Evolutionary conservation across 2,888 invertebrate species (phyloP).

Genomic region (Rhabditophanes sp.): DNA sequence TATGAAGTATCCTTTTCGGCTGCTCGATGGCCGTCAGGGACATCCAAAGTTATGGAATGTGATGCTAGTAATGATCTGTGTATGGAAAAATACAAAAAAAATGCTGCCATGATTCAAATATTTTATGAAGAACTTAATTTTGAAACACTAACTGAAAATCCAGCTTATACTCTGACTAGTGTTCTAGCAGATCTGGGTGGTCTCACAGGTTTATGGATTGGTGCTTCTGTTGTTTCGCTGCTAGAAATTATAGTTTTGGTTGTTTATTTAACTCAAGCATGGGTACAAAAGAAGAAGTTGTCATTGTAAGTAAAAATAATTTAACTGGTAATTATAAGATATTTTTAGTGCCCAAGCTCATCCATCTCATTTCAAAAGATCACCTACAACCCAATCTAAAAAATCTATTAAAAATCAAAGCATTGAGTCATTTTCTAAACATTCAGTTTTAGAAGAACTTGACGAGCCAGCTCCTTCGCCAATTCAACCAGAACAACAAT

Average conservation of each 20-base stretch:
- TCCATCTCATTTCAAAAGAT: too few species aligned
- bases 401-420: too few species aligned
- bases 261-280: constrained; percentile 19
- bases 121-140: constrained; percentile 44
- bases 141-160: constrained; percentile 38
- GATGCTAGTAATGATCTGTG: constrained; percentile 34
- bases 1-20: constrained; percentile 44
- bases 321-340: constrained; percentile 1
- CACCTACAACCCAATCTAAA: too few species aligned
- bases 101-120: constrained; percentile 44
- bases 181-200: constrained; percentile 41
- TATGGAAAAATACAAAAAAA: constrained; percentile 40
- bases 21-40: constrained; percentile 43
- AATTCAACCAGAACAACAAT: constrained; percentile 3
- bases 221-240: constrained; percentile 38
- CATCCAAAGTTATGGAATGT: constrained; percentile 42
- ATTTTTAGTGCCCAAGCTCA: constrained; percentile 1
- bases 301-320: constrained; percentile 6
- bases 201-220: constrained; percentile 40
- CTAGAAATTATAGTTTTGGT: constrained; percentile 32
- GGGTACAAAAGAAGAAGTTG: constrained; percentile 3
- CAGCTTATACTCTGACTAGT: constrained; percentile 33
- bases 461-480: constrained; percentile 2
- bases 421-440: too few species aligned
- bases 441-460: constrained; percentile 5